These are phyloP conservation scores for Entomobrya proxima DNA, from an alignment of 2,888 invertebrate genomes.

Conservation along the genomic window DNA sequence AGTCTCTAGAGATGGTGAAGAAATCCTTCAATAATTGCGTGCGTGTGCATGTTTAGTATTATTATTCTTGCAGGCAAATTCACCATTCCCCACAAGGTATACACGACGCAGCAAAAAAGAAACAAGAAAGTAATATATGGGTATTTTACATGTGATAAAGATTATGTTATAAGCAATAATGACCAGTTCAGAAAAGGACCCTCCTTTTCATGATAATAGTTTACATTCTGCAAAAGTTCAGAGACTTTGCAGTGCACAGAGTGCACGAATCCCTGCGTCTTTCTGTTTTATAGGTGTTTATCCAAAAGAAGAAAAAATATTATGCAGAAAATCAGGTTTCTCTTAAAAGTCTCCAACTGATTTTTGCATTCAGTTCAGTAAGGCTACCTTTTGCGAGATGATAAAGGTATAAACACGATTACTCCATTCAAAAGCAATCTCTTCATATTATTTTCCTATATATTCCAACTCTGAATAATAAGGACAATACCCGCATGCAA, in stretches of 20 bases:
- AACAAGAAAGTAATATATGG: neutral
- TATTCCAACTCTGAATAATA: neutral
- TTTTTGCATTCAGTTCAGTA: slow-evolving; percentile 39
- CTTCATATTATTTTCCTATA: neutral
- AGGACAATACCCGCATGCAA: slow-evolving; percentile 25
- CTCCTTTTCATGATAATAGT: slow-evolving; percentile 43
- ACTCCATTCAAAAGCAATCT: neutral
- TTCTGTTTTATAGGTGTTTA: neutral
- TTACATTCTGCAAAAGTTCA: slow-evolving; percentile 29
- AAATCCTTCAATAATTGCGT: slow-evolving; percentile 31
- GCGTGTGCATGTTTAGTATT: slow-evolving; percentile 24
- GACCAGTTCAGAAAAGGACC: slow-evolving; percentile 48
- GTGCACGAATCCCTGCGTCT: slow-evolving; percentile 11
- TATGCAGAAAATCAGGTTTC: slow-evolving; percentile 63
- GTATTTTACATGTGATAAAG: neutral
- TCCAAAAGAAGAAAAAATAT: slow-evolving; percentile 31
- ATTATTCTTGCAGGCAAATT: neutral
- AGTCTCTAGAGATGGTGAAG: slow-evolving; percentile 7
- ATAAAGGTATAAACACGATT: neutral
- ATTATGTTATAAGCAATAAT: slow-evolving; percentile 16
- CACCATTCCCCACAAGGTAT: neutral
- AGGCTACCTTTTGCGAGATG: neutral
- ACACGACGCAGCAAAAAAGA: neutral
- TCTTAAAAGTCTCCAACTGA: slow-evolving; percentile 56
- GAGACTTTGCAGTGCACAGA: neutral